Evolutionary conservation across 1,140 invertebrate genomes (phyloP), one percentile per base, ranked within the genome.

Genomic region (Acromyrmex charruanus): DNA sequence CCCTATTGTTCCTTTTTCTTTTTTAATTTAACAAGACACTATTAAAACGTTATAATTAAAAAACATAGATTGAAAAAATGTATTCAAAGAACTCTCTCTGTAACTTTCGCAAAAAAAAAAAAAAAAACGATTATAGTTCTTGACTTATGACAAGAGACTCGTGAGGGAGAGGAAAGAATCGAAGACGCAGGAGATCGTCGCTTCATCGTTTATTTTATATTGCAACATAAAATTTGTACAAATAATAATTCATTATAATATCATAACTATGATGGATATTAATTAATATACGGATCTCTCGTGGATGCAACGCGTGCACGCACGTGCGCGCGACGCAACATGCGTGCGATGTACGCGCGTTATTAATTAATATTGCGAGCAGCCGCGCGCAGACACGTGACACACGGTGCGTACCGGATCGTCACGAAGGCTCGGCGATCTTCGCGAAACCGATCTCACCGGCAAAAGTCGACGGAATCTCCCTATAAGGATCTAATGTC

Each of bases 211-310:
- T 94, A 94, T 95, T 94, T 94, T 89, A 94, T 95, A 95, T 95
- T 95, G 95, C 94, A 95, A 95, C 94, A 94, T 94, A 95, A 95
- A 95, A 95, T 95, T 95, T 95, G 94, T 95, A 95, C 94, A 95
- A 94, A 94, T 95, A 94, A 95, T 95, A 94, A 93, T 93, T 88
- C 89, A 88, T 87, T 91, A 92, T 93, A 90, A 92, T 93, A 84
- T 90, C 71, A 74, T 91, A 91, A 91, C 85, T 90, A 88, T 91
- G 87, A 90, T 92, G 81, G 90, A 71, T 92, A 93, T 93, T 94
- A 92, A 90, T 92, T 90, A 92, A 89, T 91, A 91, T 91, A 92
- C 80, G 85, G 84, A 89, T 86, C 88, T 81, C 66, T 71, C 66
- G 79, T 79, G 88, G 71, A 51, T 82, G 69, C 66, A 85, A 71